Evolutionary conservation across 2,113 vertebrate species (phyloP).

Genomic region (Arothron firmamentum): DNA sequence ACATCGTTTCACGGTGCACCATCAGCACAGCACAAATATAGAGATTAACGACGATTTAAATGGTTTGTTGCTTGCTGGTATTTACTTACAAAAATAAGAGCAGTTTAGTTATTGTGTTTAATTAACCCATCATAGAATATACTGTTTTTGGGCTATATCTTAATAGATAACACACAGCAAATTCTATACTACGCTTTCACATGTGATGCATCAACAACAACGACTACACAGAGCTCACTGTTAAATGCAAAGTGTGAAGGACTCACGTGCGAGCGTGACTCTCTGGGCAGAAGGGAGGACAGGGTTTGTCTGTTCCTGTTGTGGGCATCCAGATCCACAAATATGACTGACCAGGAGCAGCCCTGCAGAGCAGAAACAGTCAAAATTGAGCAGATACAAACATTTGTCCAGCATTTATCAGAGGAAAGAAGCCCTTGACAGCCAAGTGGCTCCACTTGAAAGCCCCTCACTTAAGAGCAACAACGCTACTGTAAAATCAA

Average conservation of each 20-base stretch:
- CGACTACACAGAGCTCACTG: background rate
- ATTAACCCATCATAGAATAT: too few relatives aligned
- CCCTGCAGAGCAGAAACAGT: slow-evolving; percentile 75
- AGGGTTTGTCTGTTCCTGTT: slow-evolving; percentile 95
- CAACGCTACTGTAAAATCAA: too few relatives aligned
- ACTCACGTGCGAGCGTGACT: slow-evolving; percentile 96
- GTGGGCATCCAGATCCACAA: slow-evolving; percentile 97
- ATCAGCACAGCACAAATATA: too few relatives aligned
- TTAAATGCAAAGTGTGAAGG: background rate
- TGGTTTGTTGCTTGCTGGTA: too few relatives aligned
- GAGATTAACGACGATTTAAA: too few relatives aligned
- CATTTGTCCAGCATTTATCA: background rate
- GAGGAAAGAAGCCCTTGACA: slow-evolving; percentile 3
- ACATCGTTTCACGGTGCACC: background rate
- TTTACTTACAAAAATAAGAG: too few relatives aligned
- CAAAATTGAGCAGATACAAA: background rate
- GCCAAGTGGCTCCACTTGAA: slow-evolving; percentile 18
- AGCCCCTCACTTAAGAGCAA: background rate
- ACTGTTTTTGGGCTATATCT: too few relatives aligned
- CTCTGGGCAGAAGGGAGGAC: slow-evolving; percentile 88
- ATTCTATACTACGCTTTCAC: too few relatives aligned
- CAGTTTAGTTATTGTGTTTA: too few relatives aligned
- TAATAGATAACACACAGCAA: too few relatives aligned
- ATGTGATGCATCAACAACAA: background rate
- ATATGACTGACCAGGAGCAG: slow-evolving; percentile 98